Percentiles rank a stretch among this genome's conserved stretches.
Conservation (phyloP, 2,888 invertebrate species). For the Emesis russula region DNA sequence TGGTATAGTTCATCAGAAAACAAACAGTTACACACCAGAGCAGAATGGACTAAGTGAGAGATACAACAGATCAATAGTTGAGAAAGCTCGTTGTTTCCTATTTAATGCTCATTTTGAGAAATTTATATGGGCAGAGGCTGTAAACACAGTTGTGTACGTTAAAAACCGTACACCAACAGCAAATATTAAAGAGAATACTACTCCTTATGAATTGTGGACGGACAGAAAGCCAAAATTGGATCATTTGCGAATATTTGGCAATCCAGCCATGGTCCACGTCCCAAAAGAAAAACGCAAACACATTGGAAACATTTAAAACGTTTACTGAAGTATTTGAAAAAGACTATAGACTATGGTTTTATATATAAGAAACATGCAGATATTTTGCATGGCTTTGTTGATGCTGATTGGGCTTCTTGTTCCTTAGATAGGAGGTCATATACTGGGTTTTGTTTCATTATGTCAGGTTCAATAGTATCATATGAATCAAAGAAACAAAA, state of each 20-base stretch:
- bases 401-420: no score
- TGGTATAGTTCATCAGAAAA: constrained; percentile 76
- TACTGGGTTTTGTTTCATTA: no score
- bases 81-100: constrained; percentile 61
- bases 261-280: constrained; percentile 68
- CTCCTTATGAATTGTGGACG: constrained; percentile 14
- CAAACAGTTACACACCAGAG: constrained; percentile 70
- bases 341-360: no score
- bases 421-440: no score
- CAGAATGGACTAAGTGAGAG: constrained; percentile 71
- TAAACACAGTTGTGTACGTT: background rate
- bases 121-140: background rate
- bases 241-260: constrained; percentile 77
- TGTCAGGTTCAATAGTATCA: no score
- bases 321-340: no score
- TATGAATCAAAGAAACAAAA: no score
- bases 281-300: constrained; percentile 69
- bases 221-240: constrained; percentile 67
- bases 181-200: constrained; percentile 12
- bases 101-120: constrained; percentile 56
- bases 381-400: no score
- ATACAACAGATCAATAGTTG: constrained; percentile 59
- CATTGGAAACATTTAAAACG: no score
- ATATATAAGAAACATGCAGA: no score
- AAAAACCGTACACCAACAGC: constrained; percentile 1